These are phyloP conservation scores for Chaetoderma sp. DNA, from an alignment of 2,888 invertebrate species.

Conservation along the genomic window DNA sequence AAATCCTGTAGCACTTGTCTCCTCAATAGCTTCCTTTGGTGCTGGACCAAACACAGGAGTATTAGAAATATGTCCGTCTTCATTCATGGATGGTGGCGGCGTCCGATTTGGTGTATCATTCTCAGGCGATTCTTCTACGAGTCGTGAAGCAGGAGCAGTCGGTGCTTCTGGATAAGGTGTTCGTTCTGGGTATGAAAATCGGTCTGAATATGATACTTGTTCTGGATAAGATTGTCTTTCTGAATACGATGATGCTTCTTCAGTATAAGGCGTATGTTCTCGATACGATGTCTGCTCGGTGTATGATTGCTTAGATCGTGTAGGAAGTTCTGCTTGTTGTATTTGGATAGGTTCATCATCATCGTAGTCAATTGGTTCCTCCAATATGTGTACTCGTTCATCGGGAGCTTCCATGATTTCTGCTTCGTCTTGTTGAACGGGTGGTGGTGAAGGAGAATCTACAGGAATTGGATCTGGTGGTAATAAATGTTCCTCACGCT, in stretches of 20 bases:
- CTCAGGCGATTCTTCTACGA: too few species aligned
- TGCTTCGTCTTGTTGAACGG: constrained; percentile 10
- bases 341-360: constrained; percentile 26
- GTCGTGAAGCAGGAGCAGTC: too few species aligned
- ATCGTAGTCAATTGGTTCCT: constrained; percentile 39
- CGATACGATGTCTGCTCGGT: too few species aligned
- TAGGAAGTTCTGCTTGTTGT: too few species aligned
- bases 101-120: too few species aligned
- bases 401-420: background rate
- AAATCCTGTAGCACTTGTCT: constrained; percentile 59
- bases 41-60: constrained; percentile 46
- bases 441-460: constrained; percentile 30
- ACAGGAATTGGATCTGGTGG: constrained; percentile 81
- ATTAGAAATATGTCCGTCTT: constrained; percentile 24
- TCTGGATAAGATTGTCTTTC: too few species aligned
- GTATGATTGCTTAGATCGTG: too few species aligned
- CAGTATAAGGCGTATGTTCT: too few species aligned
- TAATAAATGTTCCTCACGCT: constrained; percentile 85
- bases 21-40: constrained; percentile 41
- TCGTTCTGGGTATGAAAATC: too few species aligned
- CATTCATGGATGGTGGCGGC: constrained; percentile 29
- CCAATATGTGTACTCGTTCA: constrained; percentile 27
- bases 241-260: too few species aligned
- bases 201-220: too few species aligned
- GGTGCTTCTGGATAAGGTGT: too few species aligned